phyloP scores from a whole-genome alignment of 2,888 invertebrate genomes.

The Drosophila gaucha region DNA sequence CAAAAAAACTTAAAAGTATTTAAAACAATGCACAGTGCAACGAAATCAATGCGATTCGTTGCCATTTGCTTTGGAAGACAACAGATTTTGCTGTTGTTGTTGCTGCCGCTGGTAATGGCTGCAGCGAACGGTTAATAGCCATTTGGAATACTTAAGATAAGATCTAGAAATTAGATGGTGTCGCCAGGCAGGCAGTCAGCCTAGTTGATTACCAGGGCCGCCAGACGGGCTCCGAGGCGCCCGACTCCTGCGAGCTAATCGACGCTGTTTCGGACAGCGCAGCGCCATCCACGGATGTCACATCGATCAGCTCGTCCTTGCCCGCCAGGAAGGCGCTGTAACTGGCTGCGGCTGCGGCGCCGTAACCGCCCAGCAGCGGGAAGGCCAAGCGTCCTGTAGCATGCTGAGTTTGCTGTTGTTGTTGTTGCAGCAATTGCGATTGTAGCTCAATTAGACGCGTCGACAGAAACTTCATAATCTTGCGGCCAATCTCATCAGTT shows the following conservation, averaged over 20 bases:
- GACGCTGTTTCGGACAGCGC: conserved; percentile 77
- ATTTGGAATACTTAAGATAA: conserved; percentile 67
- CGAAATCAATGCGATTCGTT: conserved; percentile 36
- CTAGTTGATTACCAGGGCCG: conserved; percentile 76
- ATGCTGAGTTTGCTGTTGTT: conserved; percentile 63
- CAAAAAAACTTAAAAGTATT: conserved; percentile 52
- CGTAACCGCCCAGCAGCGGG: conserved; percentile 56
- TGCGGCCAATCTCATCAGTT: conserved; percentile 84
- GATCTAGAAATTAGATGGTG: conserved; percentile 58
- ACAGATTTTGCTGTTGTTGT: conserved; percentile 68
- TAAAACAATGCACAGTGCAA: conserved; percentile 57
- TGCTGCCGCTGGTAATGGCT: conserved; percentile 28
- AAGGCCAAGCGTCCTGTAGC: conserved; percentile 47
- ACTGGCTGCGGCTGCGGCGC: conserved; percentile 59
- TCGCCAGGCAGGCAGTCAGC: conserved; percentile 15
- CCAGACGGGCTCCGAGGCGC: conserved; percentile 78
- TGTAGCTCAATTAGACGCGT: conserved; percentile 89
- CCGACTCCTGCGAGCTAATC: conserved; percentile 75
- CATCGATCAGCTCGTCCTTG: conserved; percentile 79
- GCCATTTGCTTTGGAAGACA: conserved; percentile 78
- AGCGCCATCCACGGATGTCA: conserved; percentile 77
- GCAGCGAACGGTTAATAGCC: conserved; percentile 65
- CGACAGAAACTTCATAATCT: conserved; percentile 95
- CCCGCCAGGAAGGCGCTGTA: conserved; percentile 64
- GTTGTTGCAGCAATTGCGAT: conserved; percentile 72